These are phyloP conservation scores for Saccopteryx bilineata DNA, from an alignment of 2,113 vertebrate species.

Conservation along the genomic window DNA sequence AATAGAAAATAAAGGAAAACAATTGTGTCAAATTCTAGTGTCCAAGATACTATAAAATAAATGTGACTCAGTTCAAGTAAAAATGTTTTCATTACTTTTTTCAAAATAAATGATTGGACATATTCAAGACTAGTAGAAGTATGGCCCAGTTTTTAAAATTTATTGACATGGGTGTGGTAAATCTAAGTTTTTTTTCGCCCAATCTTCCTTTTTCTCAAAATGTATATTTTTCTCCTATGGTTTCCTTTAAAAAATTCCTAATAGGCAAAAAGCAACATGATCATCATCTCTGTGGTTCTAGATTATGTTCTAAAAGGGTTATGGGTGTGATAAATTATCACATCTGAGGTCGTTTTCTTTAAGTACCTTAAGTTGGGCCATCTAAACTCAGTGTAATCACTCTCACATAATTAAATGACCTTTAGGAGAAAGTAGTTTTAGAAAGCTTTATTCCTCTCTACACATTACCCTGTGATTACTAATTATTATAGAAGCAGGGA, in stretches of 20 bases:
- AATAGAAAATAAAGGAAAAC: slow-evolving; percentile 9
- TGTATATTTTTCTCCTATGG: slow-evolving; percentile 23
- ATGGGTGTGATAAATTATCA: background rate
- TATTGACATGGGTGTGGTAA: background rate
- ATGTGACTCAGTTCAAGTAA: slow-evolving; percentile 10
- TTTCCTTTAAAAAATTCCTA: slow-evolving; percentile 9
- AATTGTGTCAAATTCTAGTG: slow-evolving; percentile 26
- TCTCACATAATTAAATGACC: background rate
- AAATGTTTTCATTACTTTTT: slow-evolving; percentile 1
- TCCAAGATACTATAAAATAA: slow-evolving; percentile 38
- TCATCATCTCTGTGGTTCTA: background rate
- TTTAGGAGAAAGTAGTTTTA: slow-evolving; percentile 52
- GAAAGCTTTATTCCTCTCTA: background rate
- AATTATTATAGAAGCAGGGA: slow-evolving; percentile 22
- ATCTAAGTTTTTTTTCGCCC: background rate
- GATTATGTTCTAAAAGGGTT: background rate
- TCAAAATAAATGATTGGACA: slow-evolving; percentile 14
- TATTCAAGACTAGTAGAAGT: slow-evolving; percentile 16
- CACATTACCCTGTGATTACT: background rate
- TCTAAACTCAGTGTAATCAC: background rate
- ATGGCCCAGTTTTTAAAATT: slow-evolving; percentile 34
- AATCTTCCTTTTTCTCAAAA: slow-evolving; percentile 19
- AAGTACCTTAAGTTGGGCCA: background rate
- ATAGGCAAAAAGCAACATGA: background rate
- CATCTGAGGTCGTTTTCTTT: background rate